phyloP scores from a whole-genome alignment of 2,797 vertebrate species.

The Acipenser oxyrinchus region DNA sequence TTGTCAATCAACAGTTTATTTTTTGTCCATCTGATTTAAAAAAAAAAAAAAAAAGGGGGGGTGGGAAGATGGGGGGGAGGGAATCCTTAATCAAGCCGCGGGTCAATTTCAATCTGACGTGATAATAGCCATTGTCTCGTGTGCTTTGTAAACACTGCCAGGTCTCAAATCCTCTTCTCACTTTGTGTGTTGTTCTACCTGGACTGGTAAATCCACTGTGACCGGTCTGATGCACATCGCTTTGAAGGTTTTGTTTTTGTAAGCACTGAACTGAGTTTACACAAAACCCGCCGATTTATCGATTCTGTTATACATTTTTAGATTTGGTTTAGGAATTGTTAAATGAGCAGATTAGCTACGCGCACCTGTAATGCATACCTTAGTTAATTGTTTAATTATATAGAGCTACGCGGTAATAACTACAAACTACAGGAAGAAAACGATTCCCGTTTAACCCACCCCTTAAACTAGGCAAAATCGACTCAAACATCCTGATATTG shows the following conservation, averaged over 20 bases:
- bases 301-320: not conserved
- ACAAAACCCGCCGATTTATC: not conserved
- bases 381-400: too few relatives aligned
- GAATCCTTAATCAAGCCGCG: conserved; percentile 39
- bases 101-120: conserved; percentile 88
- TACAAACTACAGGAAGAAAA: too few relatives aligned
- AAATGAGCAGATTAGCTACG: too few relatives aligned
- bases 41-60: conserved; percentile 63
- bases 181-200: conserved; percentile 8
- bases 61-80: conserved; percentile 52
- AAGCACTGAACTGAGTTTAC: not conserved
- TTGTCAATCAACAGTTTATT: conserved; percentile 67
- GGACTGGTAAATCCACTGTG: conserved; percentile 6
- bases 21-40: conserved; percentile 32
- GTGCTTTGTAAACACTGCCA: conserved; percentile 21
- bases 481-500: too few relatives aligned
- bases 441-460: too few relatives aligned
- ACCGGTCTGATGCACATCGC: not conserved
- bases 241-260: conserved; percentile 6
- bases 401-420: too few relatives aligned
- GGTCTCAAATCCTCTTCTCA: conserved; percentile 16
- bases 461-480: too few relatives aligned
- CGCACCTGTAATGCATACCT: too few relatives aligned
- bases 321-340: not conserved
- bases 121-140: conserved; percentile 64